Percentiles rank a stretch among this genome's conserved stretches.
These are phyloP conservation scores for Caenorhabditis zanzibari DNA, from an alignment of 2,888 invertebrate species.

Conservation along the genomic window DNA sequence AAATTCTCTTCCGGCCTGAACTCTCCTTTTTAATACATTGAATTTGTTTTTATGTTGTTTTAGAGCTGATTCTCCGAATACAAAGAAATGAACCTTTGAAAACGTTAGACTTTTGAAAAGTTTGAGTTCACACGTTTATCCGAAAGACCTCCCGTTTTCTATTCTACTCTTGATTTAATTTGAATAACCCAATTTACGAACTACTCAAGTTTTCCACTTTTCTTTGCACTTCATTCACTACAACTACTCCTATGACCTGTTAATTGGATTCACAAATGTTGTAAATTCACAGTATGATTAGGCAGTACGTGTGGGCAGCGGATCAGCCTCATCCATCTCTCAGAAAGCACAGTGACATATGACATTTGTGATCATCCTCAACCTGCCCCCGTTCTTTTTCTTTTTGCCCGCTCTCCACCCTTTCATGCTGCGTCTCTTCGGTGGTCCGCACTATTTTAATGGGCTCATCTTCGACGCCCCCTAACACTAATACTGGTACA, in stretches of 20 bases:
- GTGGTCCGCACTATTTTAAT: slow-evolving; percentile 19
- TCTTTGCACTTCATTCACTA: not conserved
- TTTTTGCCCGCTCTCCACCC: slow-evolving; percentile 28
- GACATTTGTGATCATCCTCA: slow-evolving; percentile 67
- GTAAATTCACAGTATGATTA: slow-evolving; percentile 15
- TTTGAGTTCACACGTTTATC: not conserved
- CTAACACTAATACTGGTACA: slow-evolving; percentile 61
- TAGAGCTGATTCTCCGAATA: too few species aligned
- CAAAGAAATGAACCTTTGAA: too few species aligned
- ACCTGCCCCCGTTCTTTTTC: slow-evolving; percentile 51
- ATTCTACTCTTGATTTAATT: slow-evolving; percentile 6
- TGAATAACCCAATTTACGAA: slow-evolving; percentile 7
- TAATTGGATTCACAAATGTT: slow-evolving; percentile 33
- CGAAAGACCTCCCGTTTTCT: not conserved
- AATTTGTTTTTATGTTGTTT: not conserved
- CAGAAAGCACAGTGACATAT: slow-evolving; percentile 63
- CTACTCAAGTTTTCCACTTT: not conserved
- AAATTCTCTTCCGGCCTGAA: too few species aligned
- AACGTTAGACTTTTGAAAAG: too few species aligned
- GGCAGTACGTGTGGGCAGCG: slow-evolving; percentile 50
- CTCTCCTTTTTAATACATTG: not conserved
- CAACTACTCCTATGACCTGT: slow-evolving; percentile 4
- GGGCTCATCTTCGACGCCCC: slow-evolving; percentile 50
- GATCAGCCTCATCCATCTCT: slow-evolving; percentile 61
- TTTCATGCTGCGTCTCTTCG: slow-evolving; percentile 42